phyloP scores from a whole-genome alignment of 2,888 invertebrate species.

The Archips crataeganus region DNA sequence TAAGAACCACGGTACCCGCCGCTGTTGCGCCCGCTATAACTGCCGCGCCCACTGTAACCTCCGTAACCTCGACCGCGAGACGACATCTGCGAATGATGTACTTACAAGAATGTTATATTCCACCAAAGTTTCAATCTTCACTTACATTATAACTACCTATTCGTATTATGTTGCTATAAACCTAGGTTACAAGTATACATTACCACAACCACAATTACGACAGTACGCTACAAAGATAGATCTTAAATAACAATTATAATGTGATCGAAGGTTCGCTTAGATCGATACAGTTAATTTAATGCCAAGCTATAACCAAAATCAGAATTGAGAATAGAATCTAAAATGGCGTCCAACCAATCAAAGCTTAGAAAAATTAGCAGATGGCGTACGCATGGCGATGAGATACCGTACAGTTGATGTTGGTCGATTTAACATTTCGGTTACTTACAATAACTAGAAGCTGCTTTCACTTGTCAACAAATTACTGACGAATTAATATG shows the following conservation, averaged over 20 bases:
- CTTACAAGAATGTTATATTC: neutral
- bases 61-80: slow-evolving; percentile 79
- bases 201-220: no score
- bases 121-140: no score
- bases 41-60: slow-evolving; percentile 65
- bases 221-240: no score
- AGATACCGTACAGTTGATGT: neutral
- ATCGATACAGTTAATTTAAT: neutral
- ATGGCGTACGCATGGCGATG: neutral
- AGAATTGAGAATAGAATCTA: neutral
- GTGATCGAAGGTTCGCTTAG: neutral
- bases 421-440: neutral
- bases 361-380: neutral
- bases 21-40: slow-evolving; percentile 66
- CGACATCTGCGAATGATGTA: slow-evolving; percentile 66
- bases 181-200: no score
- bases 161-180: no score
- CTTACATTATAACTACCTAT: no score
- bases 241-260: neutral
- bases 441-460: neutral
- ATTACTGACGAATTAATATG: neutral
- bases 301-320: neutral
- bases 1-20: slow-evolving; percentile 74
- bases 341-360: slow-evolving; percentile 7
- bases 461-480: neutral